These are phyloP conservation scores for Aphyosemion australe DNA, from an alignment of 2,113 vertebrate species.

Conservation along the genomic window DNA sequence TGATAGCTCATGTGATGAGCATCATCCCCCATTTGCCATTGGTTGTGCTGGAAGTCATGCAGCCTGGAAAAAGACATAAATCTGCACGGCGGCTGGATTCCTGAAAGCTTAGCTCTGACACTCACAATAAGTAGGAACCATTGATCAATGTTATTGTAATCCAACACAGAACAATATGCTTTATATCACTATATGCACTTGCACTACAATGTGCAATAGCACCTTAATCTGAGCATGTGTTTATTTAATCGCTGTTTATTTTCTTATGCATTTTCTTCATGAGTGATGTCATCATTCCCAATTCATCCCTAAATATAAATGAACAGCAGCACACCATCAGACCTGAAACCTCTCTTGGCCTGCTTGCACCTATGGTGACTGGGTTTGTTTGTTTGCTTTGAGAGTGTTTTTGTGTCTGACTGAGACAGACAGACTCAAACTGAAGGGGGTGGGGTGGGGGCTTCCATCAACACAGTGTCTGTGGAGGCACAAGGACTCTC, in stretches of 20 bases:
- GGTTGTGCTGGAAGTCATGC: constrained; percentile 50
- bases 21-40: constrained; percentile 49
- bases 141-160: constrained; percentile 32
- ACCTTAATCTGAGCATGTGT: neutral
- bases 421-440: constrained; percentile 46
- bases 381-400: constrained; percentile 56
- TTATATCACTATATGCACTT: no score
- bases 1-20: constrained; percentile 73
- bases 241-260: neutral
- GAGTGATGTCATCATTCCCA: neutral
- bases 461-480: constrained; percentile 79
- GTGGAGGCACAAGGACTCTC: constrained; percentile 77
- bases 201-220: neutral
- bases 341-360: constrained; percentile 25
- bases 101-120: constrained; percentile 39
- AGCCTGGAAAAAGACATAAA: constrained; percentile 54
- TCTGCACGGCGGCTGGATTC: constrained; percentile 42
- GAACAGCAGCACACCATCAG: constrained; percentile 18
- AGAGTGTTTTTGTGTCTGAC: constrained; percentile 46
- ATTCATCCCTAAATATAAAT: neutral
- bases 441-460: constrained; percentile 48
- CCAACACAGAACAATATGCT: no score
- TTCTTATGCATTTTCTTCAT: neutral
- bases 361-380: constrained; percentile 1
- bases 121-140: constrained; percentile 21